These are phyloP conservation scores for Raja brachyura DNA, from an alignment of 2,113 vertebrate species.

Conservation along the genomic window DNA sequence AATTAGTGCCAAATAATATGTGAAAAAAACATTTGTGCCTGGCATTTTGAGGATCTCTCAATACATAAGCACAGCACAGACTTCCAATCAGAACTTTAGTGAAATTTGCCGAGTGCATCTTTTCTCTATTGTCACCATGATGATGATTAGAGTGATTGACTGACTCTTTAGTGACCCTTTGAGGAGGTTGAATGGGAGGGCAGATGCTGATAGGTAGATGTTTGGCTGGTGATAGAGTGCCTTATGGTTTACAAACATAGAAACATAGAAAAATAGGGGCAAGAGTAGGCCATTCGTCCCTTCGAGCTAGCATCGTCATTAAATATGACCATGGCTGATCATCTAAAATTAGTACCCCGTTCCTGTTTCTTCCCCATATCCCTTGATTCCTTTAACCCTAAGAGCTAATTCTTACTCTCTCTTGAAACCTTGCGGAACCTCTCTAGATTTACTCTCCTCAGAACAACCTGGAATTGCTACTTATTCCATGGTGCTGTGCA, in stretches of 20 bases:
- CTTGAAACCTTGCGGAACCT: background rate
- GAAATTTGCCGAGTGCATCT: background rate
- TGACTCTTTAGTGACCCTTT: background rate
- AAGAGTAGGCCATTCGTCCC: too few species aligned
- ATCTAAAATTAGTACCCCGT: too few species aligned
- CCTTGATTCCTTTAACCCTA: too few species aligned
- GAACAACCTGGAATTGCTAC: background rate
- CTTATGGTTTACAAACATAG: background rate
- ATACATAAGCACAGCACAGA: background rate
- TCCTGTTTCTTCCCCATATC: too few species aligned
- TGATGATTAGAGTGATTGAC: background rate
- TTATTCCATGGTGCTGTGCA: background rate
- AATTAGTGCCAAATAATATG: background rate
- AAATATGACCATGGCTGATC: too few species aligned
- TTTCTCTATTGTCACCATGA: background rate
- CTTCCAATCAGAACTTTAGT: background rate
- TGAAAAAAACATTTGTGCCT: background rate
- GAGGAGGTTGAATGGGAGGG: background rate
- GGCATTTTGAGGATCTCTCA: background rate
- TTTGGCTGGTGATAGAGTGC: background rate
- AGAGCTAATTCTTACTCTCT: too few species aligned
- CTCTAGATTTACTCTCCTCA: background rate
- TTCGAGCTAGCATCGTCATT: too few species aligned
- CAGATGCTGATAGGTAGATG: background rate
- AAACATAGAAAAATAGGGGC: too few species aligned